These are phyloP conservation scores for Phalanger gymnotis DNA, from an alignment of 2,797 vertebrate genomes.

Conservation along the genomic window DNA sequence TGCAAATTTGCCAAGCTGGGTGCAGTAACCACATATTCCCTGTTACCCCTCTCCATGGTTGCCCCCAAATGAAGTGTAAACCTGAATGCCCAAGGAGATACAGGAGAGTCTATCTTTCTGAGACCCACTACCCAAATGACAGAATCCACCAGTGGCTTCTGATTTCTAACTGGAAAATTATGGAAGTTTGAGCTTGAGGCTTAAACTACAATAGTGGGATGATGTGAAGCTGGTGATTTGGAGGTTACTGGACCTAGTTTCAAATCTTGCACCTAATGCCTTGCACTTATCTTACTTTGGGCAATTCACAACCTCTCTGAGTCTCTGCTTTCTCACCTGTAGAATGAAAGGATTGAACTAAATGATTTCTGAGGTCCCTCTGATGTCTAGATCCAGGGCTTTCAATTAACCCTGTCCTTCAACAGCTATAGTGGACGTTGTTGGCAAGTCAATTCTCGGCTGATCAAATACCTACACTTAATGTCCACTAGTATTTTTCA, in stretches of 20 bases:
- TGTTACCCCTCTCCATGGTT: constrained; percentile 71
- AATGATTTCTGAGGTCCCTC: background rate
- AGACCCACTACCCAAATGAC: background rate
- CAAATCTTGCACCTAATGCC: background rate
- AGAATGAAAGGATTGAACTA: background rate
- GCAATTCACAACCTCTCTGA: background rate
- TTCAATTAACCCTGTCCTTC: background rate
- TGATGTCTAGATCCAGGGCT: background rate
- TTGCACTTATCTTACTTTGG: background rate
- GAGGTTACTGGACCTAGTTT: background rate
- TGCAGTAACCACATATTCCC: constrained; percentile 67
- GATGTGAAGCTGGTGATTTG: background rate
- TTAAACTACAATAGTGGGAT: background rate
- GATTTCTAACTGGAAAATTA: background rate
- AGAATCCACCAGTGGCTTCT: background rate
- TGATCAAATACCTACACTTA: background rate
- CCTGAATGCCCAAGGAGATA: constrained; percentile 25
- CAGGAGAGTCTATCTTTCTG: background rate
- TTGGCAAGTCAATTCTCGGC: background rate
- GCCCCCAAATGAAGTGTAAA: constrained; percentile 63
- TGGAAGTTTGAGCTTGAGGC: background rate
- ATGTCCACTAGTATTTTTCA: background rate
- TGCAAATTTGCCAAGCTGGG: constrained; percentile 77
- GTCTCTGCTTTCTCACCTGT: background rate
- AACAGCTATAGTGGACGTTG: background rate